Evolutionary conservation across 2,888 invertebrate species (phyloP), one percentile per base, ranked within the genome.

Genomic region (Nycteola revayana): DNA sequence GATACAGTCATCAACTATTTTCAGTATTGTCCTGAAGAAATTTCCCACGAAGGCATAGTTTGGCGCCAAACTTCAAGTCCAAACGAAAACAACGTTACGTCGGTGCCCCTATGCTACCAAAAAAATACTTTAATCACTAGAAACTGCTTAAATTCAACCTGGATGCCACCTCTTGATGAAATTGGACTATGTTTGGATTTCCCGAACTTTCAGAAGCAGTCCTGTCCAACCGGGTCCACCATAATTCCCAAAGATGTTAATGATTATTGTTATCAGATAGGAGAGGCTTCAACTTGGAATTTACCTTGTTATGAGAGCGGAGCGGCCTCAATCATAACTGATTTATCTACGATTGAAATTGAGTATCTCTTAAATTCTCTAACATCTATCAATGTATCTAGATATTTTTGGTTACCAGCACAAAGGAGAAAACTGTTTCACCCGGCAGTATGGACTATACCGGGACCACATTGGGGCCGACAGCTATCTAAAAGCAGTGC

Each of bases 361-460:
- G 39, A 65, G 7, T 64, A 65, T n/a, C 42, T 88, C 34, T 36
- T 86, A 11, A 36, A 59, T 22, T 70, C 73, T 6, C 73, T 90
- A 35, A 57, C 42, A 30, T 30, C 38, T 8, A 51, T 42, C 27
- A 71, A 73, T 32, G 44, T 35, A 1, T 71, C 76, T 0, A 65
- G 62, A 42, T 75, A 66, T 37, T 82, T 68, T 53, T 91, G 91
- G 91, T 49, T 91, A 32, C 91, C 91, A 8, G 80, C 84, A 1
- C 71, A 71, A 25, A 75, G 90, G 22, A 51, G 60, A n/a, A 76
- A 75, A 28, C 43, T 66, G 20, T 89, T 82, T 43, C 74, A 78
- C 37, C 89, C 89, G 9, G 52, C 89, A 8, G 68, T 78, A 4
- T 89, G 90, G 84, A 63, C 69, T 9, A 76, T 90, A 34, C 90